These are phyloP conservation scores for Neolamprologus devosi DNA, from an alignment of 2,113 vertebrate species.

Conservation along the genomic window DNA sequence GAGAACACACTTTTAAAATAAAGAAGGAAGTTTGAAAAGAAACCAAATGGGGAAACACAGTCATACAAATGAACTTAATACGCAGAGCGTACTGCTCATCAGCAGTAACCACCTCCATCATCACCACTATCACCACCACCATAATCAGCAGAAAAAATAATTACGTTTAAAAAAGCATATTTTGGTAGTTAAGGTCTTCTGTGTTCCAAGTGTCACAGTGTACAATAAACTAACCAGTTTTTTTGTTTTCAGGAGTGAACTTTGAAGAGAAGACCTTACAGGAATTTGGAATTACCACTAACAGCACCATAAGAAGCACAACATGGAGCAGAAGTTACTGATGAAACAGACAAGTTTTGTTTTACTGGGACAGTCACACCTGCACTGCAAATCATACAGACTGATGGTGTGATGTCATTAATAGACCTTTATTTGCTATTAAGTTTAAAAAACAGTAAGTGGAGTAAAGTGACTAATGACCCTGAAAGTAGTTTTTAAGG, in stretches of 20 bases:
- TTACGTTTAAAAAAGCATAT: neutral
- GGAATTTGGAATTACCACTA: neutral
- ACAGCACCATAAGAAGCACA: neutral
- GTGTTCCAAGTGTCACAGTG: neutral
- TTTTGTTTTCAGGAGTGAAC: neutral
- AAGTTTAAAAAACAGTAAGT: neutral
- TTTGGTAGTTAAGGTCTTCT: neutral
- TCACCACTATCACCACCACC: neutral
- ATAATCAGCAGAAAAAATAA: neutral
- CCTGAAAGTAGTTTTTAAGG: neutral
- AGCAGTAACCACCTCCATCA: neutral
- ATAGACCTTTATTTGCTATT: neutral
- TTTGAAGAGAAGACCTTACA: neutral
- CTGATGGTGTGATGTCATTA: neutral
- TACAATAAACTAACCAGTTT: neutral
- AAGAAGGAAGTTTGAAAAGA: neutral
- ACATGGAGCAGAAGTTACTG: neutral
- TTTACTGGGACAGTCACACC: neutral
- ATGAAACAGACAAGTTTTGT: neutral
- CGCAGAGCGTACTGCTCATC: neutral
- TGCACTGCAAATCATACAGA: neutral
- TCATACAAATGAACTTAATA: neutral
- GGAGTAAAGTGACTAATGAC: neutral
- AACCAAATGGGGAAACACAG: neutral
- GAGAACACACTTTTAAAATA: neutral